Evolutionary conservation across 2,797 vertebrate genomes (phyloP).

Genomic region (Cyprinodon diabolis): DNA sequence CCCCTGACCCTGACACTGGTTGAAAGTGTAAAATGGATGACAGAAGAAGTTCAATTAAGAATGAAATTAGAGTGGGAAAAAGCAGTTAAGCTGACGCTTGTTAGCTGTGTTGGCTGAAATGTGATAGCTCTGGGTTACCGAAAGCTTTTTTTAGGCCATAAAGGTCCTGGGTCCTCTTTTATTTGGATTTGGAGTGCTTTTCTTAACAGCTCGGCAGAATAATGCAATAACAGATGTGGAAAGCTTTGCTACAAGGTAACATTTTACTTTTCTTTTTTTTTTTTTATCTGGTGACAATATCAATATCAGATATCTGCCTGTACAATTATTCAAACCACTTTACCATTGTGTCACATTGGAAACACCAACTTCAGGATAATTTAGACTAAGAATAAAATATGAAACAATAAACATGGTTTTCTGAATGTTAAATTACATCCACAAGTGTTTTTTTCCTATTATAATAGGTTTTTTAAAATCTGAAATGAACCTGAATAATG

Average conservation of each 20-base stretch:
- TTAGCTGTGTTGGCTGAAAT: constrained; percentile 48
- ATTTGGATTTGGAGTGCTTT: constrained; percentile 21
- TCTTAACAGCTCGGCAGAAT: constrained; percentile 14
- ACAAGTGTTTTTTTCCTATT: too few species aligned
- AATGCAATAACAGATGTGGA: constrained; percentile 22
- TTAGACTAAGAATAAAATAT: too few species aligned
- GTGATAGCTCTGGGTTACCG: constrained; percentile 57
- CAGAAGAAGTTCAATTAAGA: constrained; percentile 55
- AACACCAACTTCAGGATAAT: too few species aligned
- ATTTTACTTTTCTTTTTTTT: background rate
- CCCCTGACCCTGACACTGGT: constrained; percentile 61
- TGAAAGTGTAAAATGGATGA: constrained; percentile 71
- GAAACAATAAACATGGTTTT: too few species aligned
- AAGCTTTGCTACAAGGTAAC: background rate
- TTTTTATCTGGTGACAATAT: too few species aligned
- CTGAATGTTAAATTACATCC: too few species aligned
- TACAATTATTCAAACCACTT: too few species aligned
- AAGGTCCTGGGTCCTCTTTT: constrained; percentile 19
- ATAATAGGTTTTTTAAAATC: too few species aligned
- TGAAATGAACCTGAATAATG: too few species aligned
- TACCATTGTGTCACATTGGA: too few species aligned
- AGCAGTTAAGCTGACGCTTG: constrained; percentile 52
- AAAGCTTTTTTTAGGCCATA: constrained; percentile 20
- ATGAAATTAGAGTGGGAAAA: constrained; percentile 25
- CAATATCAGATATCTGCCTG: too few species aligned